Conservation (phyloP, 2,888 invertebrate genomes). For the Erebia epiphron region DNA sequence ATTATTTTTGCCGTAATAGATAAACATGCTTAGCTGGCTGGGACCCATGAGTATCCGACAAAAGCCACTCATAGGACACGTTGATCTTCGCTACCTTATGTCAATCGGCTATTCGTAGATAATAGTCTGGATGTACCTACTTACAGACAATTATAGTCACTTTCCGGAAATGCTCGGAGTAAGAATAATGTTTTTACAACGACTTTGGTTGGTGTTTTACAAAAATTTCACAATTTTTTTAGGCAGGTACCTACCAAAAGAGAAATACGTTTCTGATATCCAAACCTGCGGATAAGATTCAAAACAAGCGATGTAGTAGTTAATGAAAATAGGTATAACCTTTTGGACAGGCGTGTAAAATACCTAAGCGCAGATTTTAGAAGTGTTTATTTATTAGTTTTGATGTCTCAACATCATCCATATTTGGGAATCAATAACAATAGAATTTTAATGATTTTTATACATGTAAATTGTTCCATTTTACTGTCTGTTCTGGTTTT, state of each 20-base stretch:
- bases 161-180: not conserved
- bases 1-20: no score
- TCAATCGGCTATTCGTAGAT: not conserved
- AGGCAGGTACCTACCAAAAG: not conserved
- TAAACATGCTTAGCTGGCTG: not conserved
- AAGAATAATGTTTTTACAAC: not conserved
- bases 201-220: not conserved
- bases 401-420: not conserved
- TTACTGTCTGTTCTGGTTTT: not conserved
- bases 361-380: not conserved
- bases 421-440: not conserved
- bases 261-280: not conserved
- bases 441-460: not conserved
- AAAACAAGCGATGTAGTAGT: not conserved
- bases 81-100: not conserved
- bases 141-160: not conserved
- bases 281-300: not conserved
- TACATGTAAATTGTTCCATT: not conserved
- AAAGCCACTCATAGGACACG: not conserved
- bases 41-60: not conserved
- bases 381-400: not conserved
- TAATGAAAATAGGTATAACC: slow-evolving; percentile 1
- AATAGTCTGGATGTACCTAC: no score
- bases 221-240: not conserved
- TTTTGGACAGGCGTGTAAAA: not conserved